Evolutionary conservation across 2,113 vertebrate species (phyloP).

Genomic region (Gracilinanus agilis): DNA sequence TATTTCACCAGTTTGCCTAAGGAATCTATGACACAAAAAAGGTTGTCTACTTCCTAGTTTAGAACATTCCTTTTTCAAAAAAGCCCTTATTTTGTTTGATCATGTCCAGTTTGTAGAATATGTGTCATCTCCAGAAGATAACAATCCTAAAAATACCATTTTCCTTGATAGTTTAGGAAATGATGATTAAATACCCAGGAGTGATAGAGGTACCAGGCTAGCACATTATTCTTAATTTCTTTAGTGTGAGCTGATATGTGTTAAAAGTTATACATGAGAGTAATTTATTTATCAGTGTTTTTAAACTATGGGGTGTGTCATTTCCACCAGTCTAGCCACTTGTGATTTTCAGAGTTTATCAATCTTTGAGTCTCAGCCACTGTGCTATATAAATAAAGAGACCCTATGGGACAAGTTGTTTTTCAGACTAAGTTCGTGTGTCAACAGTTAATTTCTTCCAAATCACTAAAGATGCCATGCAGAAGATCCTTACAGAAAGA

Average conservation of each 20-base stretch:
- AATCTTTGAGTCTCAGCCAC: background rate
- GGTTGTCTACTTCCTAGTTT: background rate
- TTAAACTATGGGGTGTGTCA: background rate
- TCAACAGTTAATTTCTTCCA: conserved; percentile 44
- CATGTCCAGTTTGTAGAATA: conserved; percentile 14
- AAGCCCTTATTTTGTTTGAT: background rate
- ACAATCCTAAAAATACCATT: background rate
- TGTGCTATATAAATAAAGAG: conserved; percentile 34
- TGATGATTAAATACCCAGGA: background rate
- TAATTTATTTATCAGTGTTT: background rate
- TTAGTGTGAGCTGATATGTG: background rate
- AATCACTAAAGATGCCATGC: conserved; percentile 43
- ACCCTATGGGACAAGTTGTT: background rate
- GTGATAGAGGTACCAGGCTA: background rate
- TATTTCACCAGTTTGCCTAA: background rate
- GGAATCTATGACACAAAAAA: background rate
- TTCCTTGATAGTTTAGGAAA: background rate
- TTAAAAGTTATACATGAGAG: background rate
- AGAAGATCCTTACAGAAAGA: conserved; percentile 54
- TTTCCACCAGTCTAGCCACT: accelerated
- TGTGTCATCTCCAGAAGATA: background rate
- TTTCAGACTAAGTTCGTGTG: conserved; percentile 40
- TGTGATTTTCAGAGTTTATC: background rate
- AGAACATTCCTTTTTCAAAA: background rate
- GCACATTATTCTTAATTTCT: background rate